Base-by-base conservation (phyloP, 2,113 vertebrate species). In the Setophaga coronata region DNA sequence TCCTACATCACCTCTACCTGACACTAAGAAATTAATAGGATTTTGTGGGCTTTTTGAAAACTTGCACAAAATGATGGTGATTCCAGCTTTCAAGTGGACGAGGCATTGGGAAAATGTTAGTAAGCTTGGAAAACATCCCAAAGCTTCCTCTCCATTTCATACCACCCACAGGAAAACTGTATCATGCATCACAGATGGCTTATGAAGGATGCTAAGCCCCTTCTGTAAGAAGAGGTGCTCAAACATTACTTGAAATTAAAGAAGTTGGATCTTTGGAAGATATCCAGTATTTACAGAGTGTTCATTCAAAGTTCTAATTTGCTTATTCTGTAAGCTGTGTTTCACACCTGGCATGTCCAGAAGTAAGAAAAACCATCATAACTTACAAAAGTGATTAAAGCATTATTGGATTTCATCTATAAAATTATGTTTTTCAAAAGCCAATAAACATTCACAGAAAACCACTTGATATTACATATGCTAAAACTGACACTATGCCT, bases 251-350 rank as follows among this genome's bases (percentile, higher is more conserved):
- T 70, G 17, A 84, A 48, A 54, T 38, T 28, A 70, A 74, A 74
- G 12, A 62, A 69, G 40, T 26, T 43, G 26, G 10, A 58, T 21
- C 43, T 64, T n/a, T 43, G 43, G 56, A 64, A 84, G 23, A 74
- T 14, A 34, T 43, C 17, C 29, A 57, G 48, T 1, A 2, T 21
- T 51, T 45, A 31, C 3, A 48, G 51, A 20, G 50, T 54, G 24
- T 50, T 58, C 24, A 6, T 54, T 58, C 50, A 4, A 65, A 65
- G 5, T 33, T 80, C 24, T 26, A 9, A 43, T 29, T 61, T 60
- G 13, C 45, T 64, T 58, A 38, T 43, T 47, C n/a, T 2, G 0
- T 48, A 48, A 70, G 3, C 42, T 70, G 18, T 3, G 0, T n/a
- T 87, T 80, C 48, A 40, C 17, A 45, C 40, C 18, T 58, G 8